Evolutionary conservation across 2,113 vertebrate species (phyloP).

Genomic region (Aldabrachelys gigantea): DNA sequence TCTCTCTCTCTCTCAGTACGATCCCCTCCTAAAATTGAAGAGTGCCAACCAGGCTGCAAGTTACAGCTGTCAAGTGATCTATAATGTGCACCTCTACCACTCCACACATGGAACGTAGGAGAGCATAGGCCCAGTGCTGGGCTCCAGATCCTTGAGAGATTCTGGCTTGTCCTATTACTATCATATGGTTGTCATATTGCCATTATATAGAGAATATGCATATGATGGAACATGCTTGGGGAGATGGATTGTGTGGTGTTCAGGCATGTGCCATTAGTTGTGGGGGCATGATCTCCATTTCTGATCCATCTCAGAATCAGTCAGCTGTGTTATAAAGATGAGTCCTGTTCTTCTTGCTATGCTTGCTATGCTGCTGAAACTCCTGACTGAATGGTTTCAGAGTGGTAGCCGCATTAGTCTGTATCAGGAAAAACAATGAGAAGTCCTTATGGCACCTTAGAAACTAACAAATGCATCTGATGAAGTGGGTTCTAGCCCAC

Average conservation of each 20-base stretch:
- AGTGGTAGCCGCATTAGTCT: no score
- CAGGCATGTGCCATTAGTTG: background rate
- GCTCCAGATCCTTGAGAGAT: background rate
- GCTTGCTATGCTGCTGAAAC: background rate
- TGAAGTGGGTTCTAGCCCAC: no score
- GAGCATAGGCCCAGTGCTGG: background rate
- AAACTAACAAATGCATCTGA: no score
- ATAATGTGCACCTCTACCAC: background rate
- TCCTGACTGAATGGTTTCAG: no score
- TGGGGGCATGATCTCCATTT: background rate
- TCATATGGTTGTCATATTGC: background rate
- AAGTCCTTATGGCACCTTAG: no score
- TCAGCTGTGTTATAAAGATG: background rate
- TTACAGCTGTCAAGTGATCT: background rate
- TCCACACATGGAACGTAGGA: background rate
- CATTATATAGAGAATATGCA: background rate
- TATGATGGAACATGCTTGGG: background rate
- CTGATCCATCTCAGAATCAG: rapidly evolving
- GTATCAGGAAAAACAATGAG: no score
- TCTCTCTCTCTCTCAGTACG: background rate
- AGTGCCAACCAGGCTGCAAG: background rate
- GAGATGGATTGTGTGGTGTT: background rate
- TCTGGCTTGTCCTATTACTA: background rate
- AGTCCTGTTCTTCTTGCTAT: background rate
- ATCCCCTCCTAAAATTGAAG: background rate